Percentiles rank a stretch among this genome's conserved stretches.
These are phyloP conservation scores for Hoplodrina blanda DNA, from an alignment of 2,888 invertebrate species.

Conservation along the genomic window DNA sequence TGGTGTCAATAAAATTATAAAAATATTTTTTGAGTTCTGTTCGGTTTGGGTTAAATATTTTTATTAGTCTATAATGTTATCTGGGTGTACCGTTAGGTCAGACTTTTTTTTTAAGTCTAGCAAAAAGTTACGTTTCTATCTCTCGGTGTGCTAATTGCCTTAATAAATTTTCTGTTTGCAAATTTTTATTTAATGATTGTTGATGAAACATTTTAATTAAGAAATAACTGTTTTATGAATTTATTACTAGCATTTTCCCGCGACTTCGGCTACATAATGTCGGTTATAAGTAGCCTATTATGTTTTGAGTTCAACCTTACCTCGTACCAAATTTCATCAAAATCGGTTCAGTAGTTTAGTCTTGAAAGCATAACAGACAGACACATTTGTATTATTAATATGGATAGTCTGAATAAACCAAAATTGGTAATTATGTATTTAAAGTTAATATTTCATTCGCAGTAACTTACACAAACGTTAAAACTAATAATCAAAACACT, in stretches of 20 bases:
- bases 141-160: slow-evolving; percentile 41
- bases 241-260: too few relatives aligned
- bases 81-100: slow-evolving; percentile 70
- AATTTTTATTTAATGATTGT: not conserved
- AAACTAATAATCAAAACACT: not conserved
- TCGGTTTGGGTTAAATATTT: slow-evolving; percentile 66
- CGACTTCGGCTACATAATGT: too few relatives aligned
- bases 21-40: slow-evolving; percentile 69
- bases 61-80: slow-evolving; percentile 72
- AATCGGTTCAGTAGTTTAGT: too few relatives aligned
- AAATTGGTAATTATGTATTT: too few relatives aligned
- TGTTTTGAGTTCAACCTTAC: too few relatives aligned
- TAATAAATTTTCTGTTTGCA: slow-evolving; percentile 4
- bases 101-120: slow-evolving; percentile 32
- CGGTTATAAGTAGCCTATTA: too few relatives aligned
- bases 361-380: too few relatives aligned
- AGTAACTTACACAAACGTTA: not conserved
- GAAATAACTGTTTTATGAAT: too few relatives aligned
- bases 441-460: not conserved
- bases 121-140: slow-evolving; percentile 29
- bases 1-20: slow-evolving; percentile 73
- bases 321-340: too few relatives aligned
- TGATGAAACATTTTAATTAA: too few relatives aligned
- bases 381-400: too few relatives aligned
- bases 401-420: too few relatives aligned